These are phyloP conservation scores for Eucidaris tribuloides DNA, from an alignment of 35 echinoderm and acorn worm genomes.

Conservation along the genomic window DNA sequence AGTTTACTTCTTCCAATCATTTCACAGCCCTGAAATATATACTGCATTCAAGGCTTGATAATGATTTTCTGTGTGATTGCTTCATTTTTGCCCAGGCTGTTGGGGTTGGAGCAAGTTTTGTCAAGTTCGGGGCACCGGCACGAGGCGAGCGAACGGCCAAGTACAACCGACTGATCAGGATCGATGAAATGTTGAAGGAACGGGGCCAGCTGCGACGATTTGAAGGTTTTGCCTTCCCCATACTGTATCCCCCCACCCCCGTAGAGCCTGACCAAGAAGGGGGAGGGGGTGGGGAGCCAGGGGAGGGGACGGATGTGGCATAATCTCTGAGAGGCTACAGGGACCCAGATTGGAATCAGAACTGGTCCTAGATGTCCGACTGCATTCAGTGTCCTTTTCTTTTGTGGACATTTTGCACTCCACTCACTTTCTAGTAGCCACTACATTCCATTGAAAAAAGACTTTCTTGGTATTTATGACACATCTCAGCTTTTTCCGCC, in stretches of 20 bases:
- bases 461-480: too few species aligned
- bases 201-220: conserved; percentile 9
- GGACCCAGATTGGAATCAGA: too few species aligned
- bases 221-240: conserved; percentile 59
- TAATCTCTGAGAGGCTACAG: background rate
- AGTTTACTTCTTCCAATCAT: too few species aligned
- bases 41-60: too few species aligned
- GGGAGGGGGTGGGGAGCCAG: background rate
- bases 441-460: too few species aligned
- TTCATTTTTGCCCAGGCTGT: conserved; percentile 81
- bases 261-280: background rate
- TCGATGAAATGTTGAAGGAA: conserved; percentile 43
- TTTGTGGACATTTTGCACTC: too few species aligned
- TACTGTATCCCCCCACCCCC: conserved; percentile 75
- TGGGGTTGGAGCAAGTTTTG: conserved; percentile 79
- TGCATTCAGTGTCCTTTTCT: too few species aligned
- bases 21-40: too few species aligned
- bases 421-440: too few species aligned
- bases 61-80: too few species aligned
- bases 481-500: too few species aligned
- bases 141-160: conserved; percentile 67
- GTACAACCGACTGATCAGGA: conserved; percentile 86
- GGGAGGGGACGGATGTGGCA: background rate
- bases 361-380: too few species aligned
- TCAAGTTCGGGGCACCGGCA: conserved; percentile 79